Conservation (phyloP, 2,888 invertebrate genomes). For the Amiota communis region DNA sequence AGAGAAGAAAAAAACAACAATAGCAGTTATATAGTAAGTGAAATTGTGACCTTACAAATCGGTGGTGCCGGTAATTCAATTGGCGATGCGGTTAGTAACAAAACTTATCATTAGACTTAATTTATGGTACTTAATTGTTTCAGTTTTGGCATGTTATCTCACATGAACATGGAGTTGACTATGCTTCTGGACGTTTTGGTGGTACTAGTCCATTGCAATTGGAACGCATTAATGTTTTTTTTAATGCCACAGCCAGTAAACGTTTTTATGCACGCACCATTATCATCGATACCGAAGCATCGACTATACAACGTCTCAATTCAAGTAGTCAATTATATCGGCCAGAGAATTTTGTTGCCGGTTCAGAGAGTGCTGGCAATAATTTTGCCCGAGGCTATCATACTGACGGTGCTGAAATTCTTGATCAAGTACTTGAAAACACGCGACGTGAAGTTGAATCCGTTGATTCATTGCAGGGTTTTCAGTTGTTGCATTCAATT, state of each 20-base stretch:
- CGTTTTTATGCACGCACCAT: slow-evolving; percentile 81
- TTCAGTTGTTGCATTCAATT: slow-evolving; percentile 80
- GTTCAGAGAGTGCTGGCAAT: slow-evolving; percentile 77
- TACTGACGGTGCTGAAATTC: slow-evolving; percentile 67
- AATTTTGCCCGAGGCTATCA: slow-evolving; percentile 80
- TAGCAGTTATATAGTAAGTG: slow-evolving; percentile 49
- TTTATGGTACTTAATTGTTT: background rate
- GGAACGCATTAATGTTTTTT: slow-evolving; percentile 78
- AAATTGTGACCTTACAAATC: slow-evolving; percentile 69
- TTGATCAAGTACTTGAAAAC: slow-evolving; percentile 63
- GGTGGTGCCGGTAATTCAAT: slow-evolving; percentile 69
- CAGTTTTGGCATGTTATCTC: slow-evolving; percentile 77
- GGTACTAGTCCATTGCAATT: slow-evolving; percentile 79
- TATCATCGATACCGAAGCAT: slow-evolving; percentile 81
- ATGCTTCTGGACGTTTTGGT: slow-evolving; percentile 76
- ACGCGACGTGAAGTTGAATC: slow-evolving; percentile 66
- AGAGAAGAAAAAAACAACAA: background rate
- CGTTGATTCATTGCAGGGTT: slow-evolving; percentile 75
- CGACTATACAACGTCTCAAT: slow-evolving; percentile 77
- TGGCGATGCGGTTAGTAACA: slow-evolving; percentile 63
- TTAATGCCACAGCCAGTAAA: slow-evolving; percentile 76
- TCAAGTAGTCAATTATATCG: slow-evolving; percentile 78
- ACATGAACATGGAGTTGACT: slow-evolving; percentile 78
- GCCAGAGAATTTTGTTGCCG: slow-evolving; percentile 81
- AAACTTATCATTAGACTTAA: background rate